Base-by-base conservation (phyloP, 64 coral and sea anemone genomes). In the Porites lutea region DNA sequence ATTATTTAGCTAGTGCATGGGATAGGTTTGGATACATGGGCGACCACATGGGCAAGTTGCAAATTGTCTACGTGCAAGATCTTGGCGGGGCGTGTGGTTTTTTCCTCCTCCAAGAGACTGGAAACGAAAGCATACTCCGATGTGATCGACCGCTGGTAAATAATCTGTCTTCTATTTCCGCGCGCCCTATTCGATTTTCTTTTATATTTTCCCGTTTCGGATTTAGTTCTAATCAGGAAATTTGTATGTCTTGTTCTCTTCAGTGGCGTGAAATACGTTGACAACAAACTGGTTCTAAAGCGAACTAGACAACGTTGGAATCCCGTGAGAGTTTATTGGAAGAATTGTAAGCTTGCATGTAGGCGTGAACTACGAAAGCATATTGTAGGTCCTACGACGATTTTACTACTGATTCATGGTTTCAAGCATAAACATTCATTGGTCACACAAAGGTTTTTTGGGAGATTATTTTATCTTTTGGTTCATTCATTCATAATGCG, bases 181-280 rank as follows among this genome's bases (percentile, higher is more conserved):
- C 59, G 81, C 81, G 81, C 37, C 48, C 55, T 84, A 68, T 84
- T 84, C 81, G 81, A 84, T 84, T 84, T 84, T 55, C 12, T 63
- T 19, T 46, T 18, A 68, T 84, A 52, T 11, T 67, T 84, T 51
- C 75, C 57, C 18, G 16, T 21, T 27, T 19, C 51, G 51, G 75
- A 11, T 16, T 78, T 22, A 57, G 21, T 47, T 55, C 6, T 9
- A 21, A 1, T 13, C 10, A 57, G 52, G 19, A 27, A 50, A 47
- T 16, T 0, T 2, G 54, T 5, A 13, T 23, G 16, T 20, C 15
- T 11, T 22, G 27, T 20, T 12, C 27, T 47, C 10, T 23, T 9
- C 19, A 3, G 5, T 78, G 52, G n/a, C 49, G 18, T 78, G 75
- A 3, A 21, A 78, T 78, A 19, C 57, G 54, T 78, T 51, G 52